Base-by-base conservation (phyloP, 2,113 vertebrate species). In the Gorilla gorilla region DNA sequence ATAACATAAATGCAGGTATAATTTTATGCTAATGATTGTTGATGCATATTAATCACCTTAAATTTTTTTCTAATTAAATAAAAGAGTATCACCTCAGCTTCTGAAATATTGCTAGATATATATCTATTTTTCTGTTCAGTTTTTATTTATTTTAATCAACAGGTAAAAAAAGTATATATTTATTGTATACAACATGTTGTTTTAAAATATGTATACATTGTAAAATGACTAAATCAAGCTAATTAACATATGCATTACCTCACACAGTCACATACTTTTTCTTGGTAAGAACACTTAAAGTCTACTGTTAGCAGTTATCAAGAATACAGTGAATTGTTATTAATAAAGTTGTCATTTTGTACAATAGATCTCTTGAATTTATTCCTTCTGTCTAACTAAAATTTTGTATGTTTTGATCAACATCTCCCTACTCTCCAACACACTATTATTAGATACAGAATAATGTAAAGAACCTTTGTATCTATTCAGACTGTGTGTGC, bases 41-140 rank as follows among this genome's bases (percentile, higher is more conserved):
- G 27, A 78, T 78, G 35, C 2, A 52, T 23, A 48, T 59, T 86
- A 85, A 85, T 89, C 14, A 85, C 25, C 25, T 48, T 94, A 89
- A 50, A n/a, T 75, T 48, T 92, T 92, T 91, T 89, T 82, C 6
- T 93, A 55, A 68, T 45, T 82, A 86, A 97, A 86, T 23, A 64
- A 70, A 50, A 48, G 14, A 52, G 72, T 72, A 57, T 72, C 6
- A 6, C 3, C 30, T 85, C 3, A 38, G 9, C 5, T 82, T 50
- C 40, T 43, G 35, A 40, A 64, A 14, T 84, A n/a, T 75, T 96
- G 9, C 12, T 30, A 70, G 27, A n/a, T 45, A 10, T 25, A 32
- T 6, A 75, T 27, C 32, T 40, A 55, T 89, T 87, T 75, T 94
- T 38, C 17, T 75, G 6, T 52, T 83, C 5, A 25, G 35, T 88